These are phyloP conservation scores for Cephus runcator DNA, from an alignment of 2,888 invertebrate species.

Conservation along the genomic window DNA sequence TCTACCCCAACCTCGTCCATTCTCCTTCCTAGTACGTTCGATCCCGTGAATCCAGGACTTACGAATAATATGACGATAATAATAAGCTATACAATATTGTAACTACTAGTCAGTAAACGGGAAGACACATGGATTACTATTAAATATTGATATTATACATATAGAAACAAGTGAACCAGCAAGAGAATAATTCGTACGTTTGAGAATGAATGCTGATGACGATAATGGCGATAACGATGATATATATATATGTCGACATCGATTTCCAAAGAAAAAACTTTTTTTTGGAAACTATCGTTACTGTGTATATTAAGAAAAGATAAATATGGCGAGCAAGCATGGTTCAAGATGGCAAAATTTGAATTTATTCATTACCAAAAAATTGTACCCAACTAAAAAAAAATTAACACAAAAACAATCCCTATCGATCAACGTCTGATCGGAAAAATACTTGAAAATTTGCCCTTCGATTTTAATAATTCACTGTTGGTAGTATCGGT, in stretches of 20 bases:
- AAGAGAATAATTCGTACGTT: neutral
- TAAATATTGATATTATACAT: constrained; percentile 23
- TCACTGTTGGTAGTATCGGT: neutral
- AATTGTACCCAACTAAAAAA: neutral
- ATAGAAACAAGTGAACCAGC: constrained; percentile 8
- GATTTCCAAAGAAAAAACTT: neutral
- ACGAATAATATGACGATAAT: constrained; percentile 31
- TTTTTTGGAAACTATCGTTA: neutral
- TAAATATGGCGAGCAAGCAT: neutral
- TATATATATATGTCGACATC: constrained; percentile 2
- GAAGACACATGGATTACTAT: constrained; percentile 27
- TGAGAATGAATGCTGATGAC: neutral
- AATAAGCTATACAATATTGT: constrained; percentile 35
- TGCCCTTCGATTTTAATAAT: neutral
- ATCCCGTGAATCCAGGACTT: constrained; percentile 11
- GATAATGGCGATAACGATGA: neutral
- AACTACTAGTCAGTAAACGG: constrained; percentile 33
- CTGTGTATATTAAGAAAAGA: neutral
- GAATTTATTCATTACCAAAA: neutral
- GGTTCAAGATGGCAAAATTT: neutral
- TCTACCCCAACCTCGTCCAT: neutral
- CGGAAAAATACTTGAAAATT: neutral
- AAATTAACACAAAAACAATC: no score
- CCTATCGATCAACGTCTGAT: neutral
- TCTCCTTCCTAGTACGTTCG: neutral